Evolutionary conservation across 2,888 invertebrate species (phyloP), one percentile per base, ranked within the genome.

Genomic region (Melanchra persicariae): DNA sequence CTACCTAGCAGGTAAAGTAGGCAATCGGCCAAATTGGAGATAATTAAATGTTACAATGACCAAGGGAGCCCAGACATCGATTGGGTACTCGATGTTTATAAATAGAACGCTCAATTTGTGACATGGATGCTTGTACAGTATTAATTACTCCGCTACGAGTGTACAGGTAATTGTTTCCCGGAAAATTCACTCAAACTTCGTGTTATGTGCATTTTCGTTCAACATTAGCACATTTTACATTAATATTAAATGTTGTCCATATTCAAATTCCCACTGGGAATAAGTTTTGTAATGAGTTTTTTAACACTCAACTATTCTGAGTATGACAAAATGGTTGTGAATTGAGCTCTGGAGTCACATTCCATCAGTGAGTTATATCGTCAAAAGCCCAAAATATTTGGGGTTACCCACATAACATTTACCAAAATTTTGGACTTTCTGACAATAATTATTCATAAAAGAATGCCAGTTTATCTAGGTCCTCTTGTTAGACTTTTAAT

Each of bases 21-120:
- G 95, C 95, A 94, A 91, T 91, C 90, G 69, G 95, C 95, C 95
- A 96, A 95, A 94, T 93, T 92, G 91, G 88, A 91, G 89, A 93
- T 94, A 94, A 95, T 95, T 94, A 94, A 94, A 95, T 93, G 93
- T 93, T 92, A 94, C 94, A 92, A 94, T 94, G 92, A 92, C 89
- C 92, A 93, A 92, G 89, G 85, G 90, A 89, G 88, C 91, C 88
- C 89, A 92, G 90, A 91, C 91, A 88, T 91, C 91, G 92, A 94
- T 93, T 89, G 89, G 91, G 83, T 87, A 85, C 81, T 83, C 81
- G 78, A 77, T 79, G 77, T 70, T 73, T 83, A 85, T 88, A 80
- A 91, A 91, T 92, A 91, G 88, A 87, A 52, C 61, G 67, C 76
- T 82, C 85, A 83, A 81, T 79, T 77, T 71, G 79, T 77, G 70